Evolutionary conservation across 2,113 vertebrate genomes (phyloP), one percentile per base, ranked within the genome.

Genomic region (Orthonyx spaldingii): DNA sequence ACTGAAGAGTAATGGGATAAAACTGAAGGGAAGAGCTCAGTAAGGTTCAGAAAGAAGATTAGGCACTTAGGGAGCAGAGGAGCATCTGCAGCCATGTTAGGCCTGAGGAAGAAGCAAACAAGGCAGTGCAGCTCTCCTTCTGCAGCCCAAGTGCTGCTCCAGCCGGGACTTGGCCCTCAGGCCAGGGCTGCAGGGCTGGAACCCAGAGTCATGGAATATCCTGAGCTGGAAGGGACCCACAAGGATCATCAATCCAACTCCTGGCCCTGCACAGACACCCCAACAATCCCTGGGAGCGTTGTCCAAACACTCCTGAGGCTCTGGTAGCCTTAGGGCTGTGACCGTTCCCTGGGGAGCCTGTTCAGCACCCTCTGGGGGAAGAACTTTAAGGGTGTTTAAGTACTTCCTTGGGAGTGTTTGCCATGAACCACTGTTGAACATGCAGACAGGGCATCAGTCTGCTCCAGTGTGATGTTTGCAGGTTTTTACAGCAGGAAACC

Each of bases 241-340:
- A 41, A 30, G 46, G 30, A n/a, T 17, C 23, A n/a, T 8, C 16
- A 75, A 2, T 14, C 28, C 28, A n/a, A 1, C 46, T 8, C 27
- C n/a, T 53, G 30, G 18, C 55, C 70, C 32, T 49, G 70, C 63
- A 32, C 55, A 69, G 59, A 41, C 61, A 18, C 10, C 47, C 13
- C 70, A 47, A 7, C 24, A 55, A 33, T 8, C 17, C 41, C 55
- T 47, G 55, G 1, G 1, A 53, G 53, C 0, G 0, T 0, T 61
- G 70, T 35, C 30, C 41, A 7, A 69, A 35, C 0, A 0, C 41
- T 30, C 12, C 55, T 49, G 26, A 20, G 56, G 41, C 75, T 71
- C 57, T 47, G 65, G 41, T 41, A 70, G 56, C n/a, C 47, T 56
- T 2, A 1, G 15, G 74, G 19, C 55, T 0, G 0, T 16, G 46